Conservation (phyloP, 2,113 vertebrate genomes). For the Uria aalge region DNA sequence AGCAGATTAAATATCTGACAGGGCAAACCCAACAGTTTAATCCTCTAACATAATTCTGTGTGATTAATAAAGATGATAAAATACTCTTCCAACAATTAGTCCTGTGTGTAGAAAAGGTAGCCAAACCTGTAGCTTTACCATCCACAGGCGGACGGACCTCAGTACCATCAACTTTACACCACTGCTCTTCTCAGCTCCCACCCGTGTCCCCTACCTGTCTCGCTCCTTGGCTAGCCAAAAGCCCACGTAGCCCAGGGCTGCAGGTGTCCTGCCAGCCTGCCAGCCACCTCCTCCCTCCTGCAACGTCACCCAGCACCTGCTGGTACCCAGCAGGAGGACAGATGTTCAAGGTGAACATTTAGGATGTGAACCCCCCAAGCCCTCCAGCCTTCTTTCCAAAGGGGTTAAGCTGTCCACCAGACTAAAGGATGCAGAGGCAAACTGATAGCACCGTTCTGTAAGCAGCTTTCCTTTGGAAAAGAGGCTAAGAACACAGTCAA, state of each 20-base stretch:
- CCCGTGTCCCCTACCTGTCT: neutral
- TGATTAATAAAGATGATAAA: neutral
- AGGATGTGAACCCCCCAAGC: neutral
- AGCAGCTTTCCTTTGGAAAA: neutral
- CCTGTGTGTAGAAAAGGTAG: neutral
- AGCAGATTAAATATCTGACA: neutral
- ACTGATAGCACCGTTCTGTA: neutral
- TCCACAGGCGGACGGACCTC: neutral
- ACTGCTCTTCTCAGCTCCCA: neutral
- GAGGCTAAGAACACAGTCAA: neutral
- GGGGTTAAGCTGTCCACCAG: neutral
- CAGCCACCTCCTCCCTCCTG: neutral
- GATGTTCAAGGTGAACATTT: neutral
- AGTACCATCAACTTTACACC: neutral
- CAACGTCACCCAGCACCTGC: neutral
- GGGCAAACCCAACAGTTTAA: neutral
- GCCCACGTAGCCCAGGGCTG: accelerated
- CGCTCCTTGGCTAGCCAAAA: neutral
- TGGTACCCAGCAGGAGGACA: neutral
- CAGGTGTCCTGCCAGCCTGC: neutral
- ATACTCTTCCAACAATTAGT: neutral
- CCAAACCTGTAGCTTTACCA: neutral
- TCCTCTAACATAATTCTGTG: neutral
- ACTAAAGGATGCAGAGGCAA: neutral
- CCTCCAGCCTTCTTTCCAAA: neutral